A percentile compares a stretch with the other conserved stretches of the same genome.
phyloP scores from a whole-genome alignment of 2,113 vertebrate species.

The Phylloscopus whistleri region DNA sequence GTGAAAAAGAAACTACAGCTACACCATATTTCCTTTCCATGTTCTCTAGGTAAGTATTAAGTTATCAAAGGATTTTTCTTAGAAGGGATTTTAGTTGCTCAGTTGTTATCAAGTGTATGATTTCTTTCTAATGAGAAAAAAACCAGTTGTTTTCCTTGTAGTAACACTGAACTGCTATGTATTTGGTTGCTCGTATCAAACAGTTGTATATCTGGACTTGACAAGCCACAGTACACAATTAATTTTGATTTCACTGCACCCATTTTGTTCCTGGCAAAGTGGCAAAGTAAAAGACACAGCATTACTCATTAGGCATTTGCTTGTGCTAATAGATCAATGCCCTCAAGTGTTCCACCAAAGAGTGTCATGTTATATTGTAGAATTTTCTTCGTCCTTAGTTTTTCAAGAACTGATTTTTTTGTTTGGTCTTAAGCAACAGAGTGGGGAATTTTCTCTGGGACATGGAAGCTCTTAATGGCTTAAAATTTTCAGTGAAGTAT shows the following conservation, averaged over 20 bases:
- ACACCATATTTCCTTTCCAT: neutral
- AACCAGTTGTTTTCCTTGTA: neutral
- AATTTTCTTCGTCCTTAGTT: neutral
- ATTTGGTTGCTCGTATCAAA: neutral
- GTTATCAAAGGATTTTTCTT: neutral
- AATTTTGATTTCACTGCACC: neutral
- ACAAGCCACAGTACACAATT: neutral
- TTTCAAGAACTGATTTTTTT: neutral
- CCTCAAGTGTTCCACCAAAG: neutral
- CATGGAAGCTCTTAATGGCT: neutral
- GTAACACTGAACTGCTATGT: neutral
- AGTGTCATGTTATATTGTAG: neutral
- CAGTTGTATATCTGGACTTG: neutral
- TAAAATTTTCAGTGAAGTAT: neutral
- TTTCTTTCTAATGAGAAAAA: neutral
- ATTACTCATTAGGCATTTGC: neutral
- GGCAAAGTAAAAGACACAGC: neutral
- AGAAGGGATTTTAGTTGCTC: neutral
- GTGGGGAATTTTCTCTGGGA: neutral
- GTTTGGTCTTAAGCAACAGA: neutral
- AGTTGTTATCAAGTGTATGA: neutral
- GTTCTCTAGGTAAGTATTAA: neutral
- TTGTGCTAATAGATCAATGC: neutral
- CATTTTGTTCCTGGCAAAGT: neutral
- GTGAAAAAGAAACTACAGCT: neutral